Conservation (phyloP, 2,797 vertebrate genomes). For the Sphaeramia orbicularis region DNA sequence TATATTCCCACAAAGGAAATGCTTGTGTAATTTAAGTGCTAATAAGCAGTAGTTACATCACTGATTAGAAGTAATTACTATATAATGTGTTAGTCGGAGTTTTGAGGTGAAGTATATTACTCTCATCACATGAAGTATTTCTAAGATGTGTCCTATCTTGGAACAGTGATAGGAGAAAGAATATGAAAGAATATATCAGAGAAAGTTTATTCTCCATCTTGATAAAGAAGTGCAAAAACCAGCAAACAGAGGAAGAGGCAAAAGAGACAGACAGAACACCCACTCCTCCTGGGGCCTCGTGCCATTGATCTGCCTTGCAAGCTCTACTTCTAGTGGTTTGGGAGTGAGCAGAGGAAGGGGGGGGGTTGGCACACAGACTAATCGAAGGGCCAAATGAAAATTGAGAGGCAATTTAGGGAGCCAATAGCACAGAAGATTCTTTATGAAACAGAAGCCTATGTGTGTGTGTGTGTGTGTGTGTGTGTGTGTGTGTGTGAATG, state of each 20-base stretch:
- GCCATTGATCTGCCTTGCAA: slow-evolving; percentile 68
- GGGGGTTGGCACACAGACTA: slow-evolving; percentile 49
- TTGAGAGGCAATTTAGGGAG: slow-evolving; percentile 75
- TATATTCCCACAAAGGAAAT: too few species aligned
- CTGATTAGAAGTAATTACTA: too few species aligned
- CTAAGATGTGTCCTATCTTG: background rate
- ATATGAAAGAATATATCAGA: background rate
- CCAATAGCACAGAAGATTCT: slow-evolving; percentile 54
- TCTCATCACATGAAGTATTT: background rate
- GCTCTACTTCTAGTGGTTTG: slow-evolving; percentile 37
- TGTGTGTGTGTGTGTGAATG: slow-evolving; percentile 20
- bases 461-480: slow-evolving; percentile 11
- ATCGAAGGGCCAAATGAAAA: slow-evolving; percentile 76
- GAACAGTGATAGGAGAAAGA: background rate
- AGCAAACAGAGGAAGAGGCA: slow-evolving; percentile 18
- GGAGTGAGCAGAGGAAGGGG: slow-evolving; percentile 25
- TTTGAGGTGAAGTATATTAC: too few species aligned
- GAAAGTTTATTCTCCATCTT: slow-evolving; percentile 17
- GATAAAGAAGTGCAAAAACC: slow-evolving; percentile 43
- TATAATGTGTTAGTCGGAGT: too few species aligned
- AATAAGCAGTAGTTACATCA: too few species aligned
- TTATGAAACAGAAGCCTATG: slow-evolving; percentile 37
- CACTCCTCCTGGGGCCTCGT: slow-evolving; percentile 21
- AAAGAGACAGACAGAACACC: slow-evolving; percentile 23
- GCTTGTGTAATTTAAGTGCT: too few species aligned